These are phyloP conservation scores for Margaritifera margaritifera DNA, from an alignment of 2,888 invertebrate genomes.

Conservation along the genomic window DNA sequence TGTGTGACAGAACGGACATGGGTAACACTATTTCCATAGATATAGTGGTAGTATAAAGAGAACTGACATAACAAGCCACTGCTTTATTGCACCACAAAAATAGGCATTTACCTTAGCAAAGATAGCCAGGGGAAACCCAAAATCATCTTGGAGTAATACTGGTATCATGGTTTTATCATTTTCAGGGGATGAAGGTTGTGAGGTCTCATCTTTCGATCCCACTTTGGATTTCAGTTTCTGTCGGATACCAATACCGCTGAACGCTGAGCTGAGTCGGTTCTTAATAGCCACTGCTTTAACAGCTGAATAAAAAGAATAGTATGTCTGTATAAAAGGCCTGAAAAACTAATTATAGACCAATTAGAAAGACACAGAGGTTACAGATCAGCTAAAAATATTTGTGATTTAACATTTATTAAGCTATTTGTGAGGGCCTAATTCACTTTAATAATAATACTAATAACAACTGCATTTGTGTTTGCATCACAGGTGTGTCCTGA, in stretches of 20 bases:
- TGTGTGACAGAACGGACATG: too few relatives aligned
- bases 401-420: too few relatives aligned
- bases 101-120: conserved; percentile 81
- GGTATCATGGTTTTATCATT: conserved; percentile 20
- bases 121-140: conserved; percentile 90
- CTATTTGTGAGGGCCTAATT: too few relatives aligned
- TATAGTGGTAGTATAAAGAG: not conserved
- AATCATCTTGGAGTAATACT: conserved; percentile 76
- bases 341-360: too few relatives aligned
- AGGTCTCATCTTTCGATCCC: conserved; percentile 24
- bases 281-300: conserved; percentile 49
- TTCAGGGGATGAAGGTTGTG: conserved; percentile 23
- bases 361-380: too few relatives aligned
- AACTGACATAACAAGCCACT: not conserved
- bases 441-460: too few relatives aligned
- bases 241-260: conserved; percentile 43
- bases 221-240: conserved; percentile 28
- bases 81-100: not conserved
- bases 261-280: conserved; percentile 52
- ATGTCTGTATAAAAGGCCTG: too few relatives aligned
- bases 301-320: conserved; percentile 22
- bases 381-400: too few relatives aligned
- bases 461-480: too few relatives aligned
- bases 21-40: too few relatives aligned
- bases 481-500: too few relatives aligned